Evolutionary conservation across 2,113 vertebrate genomes (phyloP).

Genomic region (Lonchura striata): DNA sequence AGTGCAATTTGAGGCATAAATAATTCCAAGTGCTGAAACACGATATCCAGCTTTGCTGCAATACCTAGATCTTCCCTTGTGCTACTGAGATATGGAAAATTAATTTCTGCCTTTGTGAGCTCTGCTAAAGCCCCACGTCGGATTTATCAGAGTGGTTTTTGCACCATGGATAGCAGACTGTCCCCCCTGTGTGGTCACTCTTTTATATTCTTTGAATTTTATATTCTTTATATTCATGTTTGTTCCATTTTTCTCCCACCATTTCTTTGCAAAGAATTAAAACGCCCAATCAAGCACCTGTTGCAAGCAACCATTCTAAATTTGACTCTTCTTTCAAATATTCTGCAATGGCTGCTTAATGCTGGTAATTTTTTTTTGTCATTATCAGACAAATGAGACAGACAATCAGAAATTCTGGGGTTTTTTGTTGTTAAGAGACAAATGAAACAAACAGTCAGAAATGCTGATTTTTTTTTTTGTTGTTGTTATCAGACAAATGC

Average conservation of each 20-base stretch:
- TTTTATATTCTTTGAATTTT: not conserved
- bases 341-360: not conserved
- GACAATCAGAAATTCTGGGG: too few relatives aligned
- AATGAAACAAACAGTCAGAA: too few relatives aligned
- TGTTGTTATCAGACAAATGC: not conserved
- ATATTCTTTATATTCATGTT: too few relatives aligned
- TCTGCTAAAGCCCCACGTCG: fast-evolving
- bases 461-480: too few relatives aligned
- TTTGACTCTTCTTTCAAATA: not conserved
- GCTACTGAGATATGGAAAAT: not conserved
- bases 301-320: not conserved
- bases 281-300: not conserved
- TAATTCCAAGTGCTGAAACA: not conserved
- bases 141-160: fast-evolving
- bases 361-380: not conserved
- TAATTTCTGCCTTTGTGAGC: not conserved
- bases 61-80: not conserved
- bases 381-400: not conserved
- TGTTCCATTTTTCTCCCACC: not conserved
- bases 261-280: not conserved
- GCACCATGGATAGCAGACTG: not conserved
- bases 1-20: not conserved
- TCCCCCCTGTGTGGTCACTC: not conserved
- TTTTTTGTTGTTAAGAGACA: too few relatives aligned
- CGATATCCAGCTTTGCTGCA: not conserved